phyloP scores from a whole-genome alignment of 2,113 vertebrate genomes.

The Tyto alba region DNA sequence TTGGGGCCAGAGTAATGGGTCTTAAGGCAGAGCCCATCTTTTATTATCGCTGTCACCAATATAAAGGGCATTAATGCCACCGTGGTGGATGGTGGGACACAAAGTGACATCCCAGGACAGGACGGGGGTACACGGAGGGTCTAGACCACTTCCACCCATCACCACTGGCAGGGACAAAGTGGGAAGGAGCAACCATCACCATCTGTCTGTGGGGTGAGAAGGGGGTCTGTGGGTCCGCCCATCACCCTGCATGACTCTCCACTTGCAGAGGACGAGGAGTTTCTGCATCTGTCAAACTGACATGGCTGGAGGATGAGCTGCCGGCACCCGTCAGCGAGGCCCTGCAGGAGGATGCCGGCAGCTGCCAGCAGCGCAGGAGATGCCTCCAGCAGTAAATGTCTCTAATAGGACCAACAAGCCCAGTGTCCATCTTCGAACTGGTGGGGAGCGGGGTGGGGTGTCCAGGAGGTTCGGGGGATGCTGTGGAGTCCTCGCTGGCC shows the following conservation, averaged over 20 bases:
- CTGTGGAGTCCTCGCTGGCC: not conserved
- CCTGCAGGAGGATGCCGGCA: not conserved
- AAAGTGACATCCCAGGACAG: not conserved
- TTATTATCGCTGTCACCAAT: not conserved
- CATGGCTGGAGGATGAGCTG: not conserved
- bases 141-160: not conserved
- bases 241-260: not conserved
- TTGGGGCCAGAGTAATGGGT: not conserved
- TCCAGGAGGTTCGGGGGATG: not conserved
- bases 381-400: slow-evolving; percentile 18
- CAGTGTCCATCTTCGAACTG: not conserved
- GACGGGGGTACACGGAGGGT: rapidly evolving
- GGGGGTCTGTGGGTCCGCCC: not conserved
- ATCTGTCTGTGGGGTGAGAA: rapidly evolving
- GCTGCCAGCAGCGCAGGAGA: not conserved
- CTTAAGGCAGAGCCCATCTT: not conserved
- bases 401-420: not conserved
- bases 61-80: not conserved
- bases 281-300: slow-evolving; percentile 46
- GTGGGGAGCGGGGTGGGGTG: not conserved
- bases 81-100: rapidly evolving
- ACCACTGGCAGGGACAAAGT: not conserved
- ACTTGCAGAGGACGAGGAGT: slow-evolving; percentile 46
- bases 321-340: rapidly evolving
- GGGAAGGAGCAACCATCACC: rapidly evolving